These are phyloP conservation scores for Ctenopoma multispine DNA, from an alignment of 2,797 vertebrate genomes.

Conservation along the genomic window DNA sequence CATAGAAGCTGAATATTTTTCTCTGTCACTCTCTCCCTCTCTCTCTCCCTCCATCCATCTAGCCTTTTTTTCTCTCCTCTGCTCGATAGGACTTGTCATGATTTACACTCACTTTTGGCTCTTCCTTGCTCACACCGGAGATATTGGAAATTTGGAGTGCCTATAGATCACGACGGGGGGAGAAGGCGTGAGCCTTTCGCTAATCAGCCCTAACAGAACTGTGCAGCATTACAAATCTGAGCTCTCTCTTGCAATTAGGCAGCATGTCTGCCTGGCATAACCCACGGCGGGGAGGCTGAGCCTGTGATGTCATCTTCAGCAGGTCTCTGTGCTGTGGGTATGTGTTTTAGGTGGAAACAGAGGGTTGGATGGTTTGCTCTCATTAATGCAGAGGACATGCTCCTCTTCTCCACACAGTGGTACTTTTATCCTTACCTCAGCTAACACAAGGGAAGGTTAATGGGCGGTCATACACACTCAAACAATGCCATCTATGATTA, in stretches of 20 bases:
- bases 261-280: slow-evolving; percentile 65
- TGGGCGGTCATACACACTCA: slow-evolving; percentile 67
- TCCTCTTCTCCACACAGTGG: slow-evolving; percentile 71
- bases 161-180: slow-evolving; percentile 80
- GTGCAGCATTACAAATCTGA: slow-evolving; percentile 78
- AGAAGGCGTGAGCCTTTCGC: slow-evolving; percentile 68
- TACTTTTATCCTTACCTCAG: slow-evolving; percentile 79
- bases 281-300: slow-evolving; percentile 55
- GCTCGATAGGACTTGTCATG: slow-evolving; percentile 75
- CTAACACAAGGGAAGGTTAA: slow-evolving; percentile 76
- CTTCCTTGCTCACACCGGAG: slow-evolving; percentile 77
- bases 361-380: slow-evolving; percentile 64
- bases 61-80: slow-evolving; percentile 50
- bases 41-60: slow-evolving; percentile 54
- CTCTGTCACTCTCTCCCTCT: slow-evolving; percentile 55
- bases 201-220: slow-evolving; percentile 84
- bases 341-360: slow-evolving; percentile 51
- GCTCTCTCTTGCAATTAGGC: slow-evolving; percentile 77
- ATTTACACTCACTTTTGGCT: slow-evolving; percentile 81
- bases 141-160: slow-evolving; percentile 83
- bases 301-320: slow-evolving; percentile 72
- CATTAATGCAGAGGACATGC: slow-evolving; percentile 78
- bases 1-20: slow-evolving; percentile 64
- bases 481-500: slow-evolving; percentile 71
- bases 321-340: slow-evolving; percentile 42